Evolutionary conservation across 2,888 invertebrate genomes (phyloP).

Genomic region (Elmis aenea): DNA sequence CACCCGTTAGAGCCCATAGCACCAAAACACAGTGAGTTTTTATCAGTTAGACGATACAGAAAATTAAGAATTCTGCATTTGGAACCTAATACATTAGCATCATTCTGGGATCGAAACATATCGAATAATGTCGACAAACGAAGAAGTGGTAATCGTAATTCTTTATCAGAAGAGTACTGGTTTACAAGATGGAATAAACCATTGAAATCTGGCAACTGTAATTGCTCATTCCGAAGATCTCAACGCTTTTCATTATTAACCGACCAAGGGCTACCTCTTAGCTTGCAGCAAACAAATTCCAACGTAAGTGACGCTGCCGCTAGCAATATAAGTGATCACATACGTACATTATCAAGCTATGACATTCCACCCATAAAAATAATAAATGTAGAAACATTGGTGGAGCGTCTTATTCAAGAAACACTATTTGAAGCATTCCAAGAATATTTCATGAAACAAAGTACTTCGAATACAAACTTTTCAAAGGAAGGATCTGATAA

Average conservation of each 20-base stretch:
- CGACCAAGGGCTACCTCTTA: slow-evolving; percentile 22
- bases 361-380: slow-evolving; percentile 34
- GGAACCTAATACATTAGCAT: slow-evolving; percentile 26
- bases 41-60: slow-evolving; percentile 37
- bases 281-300: slow-evolving; percentile 13
- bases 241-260: slow-evolving; percentile 36
- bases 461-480: slow-evolving; percentile 3
- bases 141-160: slow-evolving; percentile 34
- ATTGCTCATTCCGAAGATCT: slow-evolving; percentile 45
- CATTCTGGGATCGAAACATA: slow-evolving; percentile 21
- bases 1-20: slow-evolving; percentile 38
- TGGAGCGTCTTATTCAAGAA: slow-evolving; percentile 41
- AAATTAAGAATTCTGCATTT: slow-evolving; percentile 40
- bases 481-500: slow-evolving; percentile 30
- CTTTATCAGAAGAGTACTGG: slow-evolving; percentile 48
- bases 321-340: slow-evolving; percentile 10
- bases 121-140: slow-evolving; percentile 21
- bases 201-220: slow-evolving; percentile 41
- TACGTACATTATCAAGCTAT: slow-evolving; percentile 23
- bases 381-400: slow-evolving; percentile 39
- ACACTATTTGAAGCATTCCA: slow-evolving; percentile 42
- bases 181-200: slow-evolving; percentile 48
- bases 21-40: slow-evolving; percentile 41
- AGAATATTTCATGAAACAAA: slow-evolving; percentile 33
- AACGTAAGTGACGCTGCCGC: slow-evolving; percentile 16